Conservation (phyloP, 2,888 invertebrate genomes). For the Coremacera marginata region DNA sequence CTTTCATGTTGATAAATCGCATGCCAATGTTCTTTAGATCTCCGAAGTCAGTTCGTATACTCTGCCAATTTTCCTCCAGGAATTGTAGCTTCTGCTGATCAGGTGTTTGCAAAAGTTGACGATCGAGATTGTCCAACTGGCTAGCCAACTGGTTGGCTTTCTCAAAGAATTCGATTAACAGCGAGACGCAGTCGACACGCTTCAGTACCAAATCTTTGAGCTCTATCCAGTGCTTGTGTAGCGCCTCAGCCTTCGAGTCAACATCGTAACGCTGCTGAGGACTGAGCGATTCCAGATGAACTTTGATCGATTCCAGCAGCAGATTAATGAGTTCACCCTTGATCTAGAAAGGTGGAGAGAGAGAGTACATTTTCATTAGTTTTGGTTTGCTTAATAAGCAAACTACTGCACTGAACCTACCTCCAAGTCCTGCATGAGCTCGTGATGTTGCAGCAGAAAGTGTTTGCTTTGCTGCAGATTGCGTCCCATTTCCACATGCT, state of each 20-base stretch:
- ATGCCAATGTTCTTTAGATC: constrained; percentile 78
- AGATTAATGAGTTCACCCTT: constrained; percentile 78
- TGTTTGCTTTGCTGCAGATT: constrained; percentile 76
- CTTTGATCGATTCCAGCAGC: constrained; percentile 74
- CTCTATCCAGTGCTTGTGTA: constrained; percentile 76
- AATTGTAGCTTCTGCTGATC: constrained; percentile 73
- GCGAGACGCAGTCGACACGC: constrained; percentile 76
- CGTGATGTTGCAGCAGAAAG: constrained; percentile 80
- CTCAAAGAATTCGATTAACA: constrained; percentile 81
- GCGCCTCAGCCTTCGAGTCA: constrained; percentile 74
- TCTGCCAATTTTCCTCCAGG: constrained; percentile 72
- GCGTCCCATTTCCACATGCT: constrained; percentile 82
- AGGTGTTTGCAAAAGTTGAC: constrained; percentile 71
- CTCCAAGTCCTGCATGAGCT: constrained; percentile 79
- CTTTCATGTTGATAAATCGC: constrained; percentile 73
- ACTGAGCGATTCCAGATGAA: constrained; percentile 75
- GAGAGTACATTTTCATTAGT: background rate
- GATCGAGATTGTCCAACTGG: constrained; percentile 77
- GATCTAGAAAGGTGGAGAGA: constrained; percentile 69
- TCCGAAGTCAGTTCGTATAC: constrained; percentile 74
- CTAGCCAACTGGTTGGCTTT: constrained; percentile 76
- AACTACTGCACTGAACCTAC: constrained; percentile 62
- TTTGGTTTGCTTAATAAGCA: too few relatives aligned
- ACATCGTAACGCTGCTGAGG: constrained; percentile 76
- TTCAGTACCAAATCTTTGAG: constrained; percentile 74